Conservation (phyloP, 2,888 invertebrate genomes). For the Rhopalosiphum nymphaeae region DNA sequence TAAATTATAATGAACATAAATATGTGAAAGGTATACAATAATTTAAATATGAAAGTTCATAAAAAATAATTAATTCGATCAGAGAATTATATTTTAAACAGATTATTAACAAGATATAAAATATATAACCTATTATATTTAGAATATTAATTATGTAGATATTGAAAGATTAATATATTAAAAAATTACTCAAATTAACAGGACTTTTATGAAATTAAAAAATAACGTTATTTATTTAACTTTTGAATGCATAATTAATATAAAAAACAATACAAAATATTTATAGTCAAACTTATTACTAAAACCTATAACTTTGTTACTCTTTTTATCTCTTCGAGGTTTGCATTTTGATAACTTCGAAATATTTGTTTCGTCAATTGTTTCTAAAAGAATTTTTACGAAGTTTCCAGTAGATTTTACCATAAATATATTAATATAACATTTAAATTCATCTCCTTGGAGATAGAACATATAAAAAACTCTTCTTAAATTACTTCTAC, state of each 20-base stretch:
- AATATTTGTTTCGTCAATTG: not conserved
- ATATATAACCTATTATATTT: not conserved
- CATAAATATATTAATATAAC: no score
- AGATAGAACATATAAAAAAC: no score
- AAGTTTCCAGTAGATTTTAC: no score
- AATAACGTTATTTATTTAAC: no score
- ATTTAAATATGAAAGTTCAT: not conserved
- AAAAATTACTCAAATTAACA: not conserved
- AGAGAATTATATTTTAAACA: not conserved
- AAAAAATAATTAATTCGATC: not conserved
- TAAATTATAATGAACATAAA: not conserved
- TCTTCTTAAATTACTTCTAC: no score
- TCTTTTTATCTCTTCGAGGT: not conserved
- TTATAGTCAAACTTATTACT: not conserved
- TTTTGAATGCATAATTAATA: not conserved
- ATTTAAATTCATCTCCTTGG: no score
- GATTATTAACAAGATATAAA: not conserved
- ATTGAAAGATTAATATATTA: not conserved
- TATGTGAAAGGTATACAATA: not conserved
- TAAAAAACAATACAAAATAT: not conserved
- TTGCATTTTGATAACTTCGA: not conserved
- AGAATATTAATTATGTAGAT: not conserved
- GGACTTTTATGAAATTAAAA: no score
- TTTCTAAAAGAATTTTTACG: no score
- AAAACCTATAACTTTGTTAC: not conserved